Base-by-base conservation (phyloP, 1,140 invertebrate species). In the Apis cerana region DNA sequence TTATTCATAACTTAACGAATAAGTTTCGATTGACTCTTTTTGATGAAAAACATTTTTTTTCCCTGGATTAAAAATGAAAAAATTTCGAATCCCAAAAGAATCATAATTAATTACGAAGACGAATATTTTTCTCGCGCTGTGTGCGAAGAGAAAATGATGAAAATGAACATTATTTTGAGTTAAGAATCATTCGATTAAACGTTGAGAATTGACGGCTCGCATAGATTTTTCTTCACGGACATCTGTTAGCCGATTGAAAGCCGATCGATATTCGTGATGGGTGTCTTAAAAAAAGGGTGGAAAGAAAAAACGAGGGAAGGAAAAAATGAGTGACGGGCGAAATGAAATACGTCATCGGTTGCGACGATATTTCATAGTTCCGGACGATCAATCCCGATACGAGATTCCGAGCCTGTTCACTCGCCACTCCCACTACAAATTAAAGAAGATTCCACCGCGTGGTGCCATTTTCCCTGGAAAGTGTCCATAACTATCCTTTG, bases 351-450 rank as follows among this genome's bases (percentile, higher is more conserved):
- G 86, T 85, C 86, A 85, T 85, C 82, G 86, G 72, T 61, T 56
- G 77, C 74, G 79, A 86, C 75, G 87, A 88, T 88, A 88, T 88
- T 88, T 87, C 82, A 87, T 80, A 84, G 86, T 88, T 88, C 82
- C 75, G 77, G 65, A 19, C 85, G 86, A 88, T 88, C 86, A 86
- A 88, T 87, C 77, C 23, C 82, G 75, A 82, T 87, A 56, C 78
- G 70, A 87, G 83, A 87, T 87, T 88, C 81, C 77, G 61, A 59
- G 54, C 19, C 75, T 74, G 56, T 80, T 50, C 72, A 50, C 52
- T 59, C 74, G 54, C 61, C 62, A 52, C 62, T 61, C 78, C 75
- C 61, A 68, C 75, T 84, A 82, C 75, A 85, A 88, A 88, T 85
- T 87, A 87, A 87, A 88, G 85, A 70, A 75, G 54, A 74, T 68